Base-by-base conservation (phyloP, 1,140 invertebrate species). In the Rhynchophorus ferrugineus region DNA sequence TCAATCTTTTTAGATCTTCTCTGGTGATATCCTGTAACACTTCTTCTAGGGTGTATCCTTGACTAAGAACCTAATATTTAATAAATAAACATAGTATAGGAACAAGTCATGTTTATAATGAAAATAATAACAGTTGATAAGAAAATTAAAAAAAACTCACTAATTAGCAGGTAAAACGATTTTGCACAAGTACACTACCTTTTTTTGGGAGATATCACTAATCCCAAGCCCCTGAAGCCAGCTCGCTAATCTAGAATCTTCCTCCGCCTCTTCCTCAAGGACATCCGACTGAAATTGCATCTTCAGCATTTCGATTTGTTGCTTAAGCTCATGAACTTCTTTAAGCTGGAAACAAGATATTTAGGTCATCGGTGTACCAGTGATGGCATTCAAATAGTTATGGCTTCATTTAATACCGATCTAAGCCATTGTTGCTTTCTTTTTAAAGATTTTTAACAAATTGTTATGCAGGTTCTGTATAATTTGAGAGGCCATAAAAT, bases 1-100 rank as follows among this genome's bases (percentile, higher is more conserved):
- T 78, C 37, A 92, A 63, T 63, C 78, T 77, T 41, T 79, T 75
- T 39, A 94, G 66, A 72, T 94, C 91, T 55, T 89, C 82, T 61
- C 84, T 75, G 1, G 78, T 82, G 52, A 90, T 75, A 56, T 84
- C 78, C 54, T 79, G 76, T 33, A 91, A 69, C 19, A 94, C 70
- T 70, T 93, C 88, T 44, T 84, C 78, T 57, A 89, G 76, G 7
- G 79, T 84, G 65, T 88, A 92, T 54, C 88, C 82, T 68, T 92
- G 85, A 44, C 75, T 65, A 14, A 83, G 60, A 63, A 93, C 80
- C 61, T 49, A 19, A 11, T 11, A 17, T 24, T 8, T 19, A 42
- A 6, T 33, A 33, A 11, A 33, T 11, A 33, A 6, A 33, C 5
- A 33, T 11, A 33, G 11, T 33, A 6, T 5, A 7, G 9, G 7